Evolutionary conservation across 2,888 invertebrate species (phyloP).

Genomic region (Pammene fasciana): DNA sequence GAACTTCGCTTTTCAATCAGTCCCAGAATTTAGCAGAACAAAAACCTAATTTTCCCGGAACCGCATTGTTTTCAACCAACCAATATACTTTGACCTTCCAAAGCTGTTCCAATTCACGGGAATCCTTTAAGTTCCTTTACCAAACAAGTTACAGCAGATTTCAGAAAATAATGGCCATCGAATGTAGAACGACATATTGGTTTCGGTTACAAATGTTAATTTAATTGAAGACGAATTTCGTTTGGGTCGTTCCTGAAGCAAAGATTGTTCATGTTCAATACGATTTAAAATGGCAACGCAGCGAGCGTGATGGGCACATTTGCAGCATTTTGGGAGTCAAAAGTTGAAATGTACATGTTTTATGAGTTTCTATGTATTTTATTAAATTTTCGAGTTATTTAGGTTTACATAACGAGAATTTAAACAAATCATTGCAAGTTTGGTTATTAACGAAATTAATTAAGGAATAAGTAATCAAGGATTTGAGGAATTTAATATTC

Average conservation of each 20-base stretch:
- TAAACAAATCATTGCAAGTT: neutral
- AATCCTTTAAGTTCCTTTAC: slow-evolving; percentile 5
- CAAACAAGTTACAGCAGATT: neutral
- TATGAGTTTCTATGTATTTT: too few species aligned
- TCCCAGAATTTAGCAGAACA: neutral
- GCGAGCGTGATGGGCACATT: too few species aligned
- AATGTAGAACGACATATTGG: slow-evolving; percentile 31
- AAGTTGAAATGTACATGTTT: too few species aligned
- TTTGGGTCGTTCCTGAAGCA: too few species aligned
- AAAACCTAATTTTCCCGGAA: slow-evolving; percentile 2
- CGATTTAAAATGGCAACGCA: too few species aligned
- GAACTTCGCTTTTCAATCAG: neutral
- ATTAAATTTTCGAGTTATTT: too few species aligned
- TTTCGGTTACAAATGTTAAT: slow-evolving; percentile 12
- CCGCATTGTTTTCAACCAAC: neutral
- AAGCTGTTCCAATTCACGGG: too few species aligned
- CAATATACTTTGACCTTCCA: neutral
- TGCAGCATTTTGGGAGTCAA: too few species aligned
- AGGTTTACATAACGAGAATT: too few species aligned
- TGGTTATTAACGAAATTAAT: slow-evolving; percentile 11
- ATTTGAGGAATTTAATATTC: slow-evolving; percentile 8
- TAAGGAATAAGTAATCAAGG: neutral
- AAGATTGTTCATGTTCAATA: too few species aligned
- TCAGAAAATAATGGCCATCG: neutral
- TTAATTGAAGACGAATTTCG: slow-evolving; percentile 7